A percentile compares a stretch with the other conserved stretches of the same genome.
Evolutionary conservation across 2,797 vertebrate genomes (phyloP).

Genomic region (Amblyopsis hoosieri): DNA sequence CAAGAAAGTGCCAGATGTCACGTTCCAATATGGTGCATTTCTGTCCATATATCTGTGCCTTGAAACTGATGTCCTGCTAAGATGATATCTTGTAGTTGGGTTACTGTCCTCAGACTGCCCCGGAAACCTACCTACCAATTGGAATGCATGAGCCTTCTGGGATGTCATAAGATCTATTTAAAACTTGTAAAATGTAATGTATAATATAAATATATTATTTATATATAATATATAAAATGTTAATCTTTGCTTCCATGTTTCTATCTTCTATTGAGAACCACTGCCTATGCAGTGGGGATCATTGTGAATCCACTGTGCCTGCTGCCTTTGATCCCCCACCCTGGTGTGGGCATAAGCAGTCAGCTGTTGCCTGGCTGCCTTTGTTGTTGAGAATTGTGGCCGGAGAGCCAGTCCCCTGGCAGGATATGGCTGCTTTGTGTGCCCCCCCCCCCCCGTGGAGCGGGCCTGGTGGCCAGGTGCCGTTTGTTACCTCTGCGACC

Average conservation of each 20-base stretch:
- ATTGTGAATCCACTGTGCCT: constrained; percentile 10
- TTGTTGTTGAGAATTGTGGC: constrained; percentile 39
- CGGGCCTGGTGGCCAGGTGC: constrained; percentile 55
- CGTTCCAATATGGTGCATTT: constrained; percentile 21
- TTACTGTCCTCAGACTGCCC: constrained; percentile 12
- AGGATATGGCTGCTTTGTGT: constrained; percentile 62
- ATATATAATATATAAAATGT: too few species aligned
- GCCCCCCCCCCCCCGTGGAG: not conserved
- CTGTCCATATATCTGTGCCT: constrained; percentile 12
- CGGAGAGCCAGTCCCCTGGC: constrained; percentile 40
- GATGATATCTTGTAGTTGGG: constrained; percentile 10
- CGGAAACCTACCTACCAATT: too few species aligned
- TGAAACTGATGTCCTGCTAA: constrained; percentile 14
- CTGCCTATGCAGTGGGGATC: too few species aligned
- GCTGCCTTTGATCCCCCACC: constrained; percentile 33
- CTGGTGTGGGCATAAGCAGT: constrained; percentile 37
- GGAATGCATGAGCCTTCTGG: too few species aligned
- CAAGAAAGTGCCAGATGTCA: constrained; percentile 27
- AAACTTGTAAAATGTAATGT: too few species aligned
- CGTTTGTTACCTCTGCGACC: constrained; percentile 40
- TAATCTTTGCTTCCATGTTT: too few species aligned
- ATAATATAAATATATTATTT: too few species aligned
- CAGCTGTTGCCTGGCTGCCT: constrained; percentile 49
- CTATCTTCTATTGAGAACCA: too few species aligned
- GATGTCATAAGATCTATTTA: too few species aligned